A percentile compares a stretch with the other conserved stretches of the same genome.
phyloP scores from a whole-genome alignment of 2,888 invertebrate species.

The Lasioglossum marginatum region DNA sequence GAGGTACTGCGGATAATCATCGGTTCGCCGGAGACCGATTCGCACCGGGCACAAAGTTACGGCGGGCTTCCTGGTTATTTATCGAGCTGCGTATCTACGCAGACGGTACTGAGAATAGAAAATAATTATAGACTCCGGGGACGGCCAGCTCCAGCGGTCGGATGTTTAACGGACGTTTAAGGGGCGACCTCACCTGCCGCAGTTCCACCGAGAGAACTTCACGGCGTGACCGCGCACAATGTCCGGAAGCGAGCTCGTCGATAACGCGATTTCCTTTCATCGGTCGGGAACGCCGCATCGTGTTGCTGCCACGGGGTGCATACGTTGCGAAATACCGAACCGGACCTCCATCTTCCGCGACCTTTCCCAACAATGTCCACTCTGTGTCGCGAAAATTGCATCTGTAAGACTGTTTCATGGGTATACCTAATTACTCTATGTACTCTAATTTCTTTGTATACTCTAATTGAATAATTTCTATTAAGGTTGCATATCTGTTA shows the following conservation, averaged over 20 bases:
- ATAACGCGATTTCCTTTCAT: slow-evolving; percentile 62
- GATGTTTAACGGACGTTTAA: slow-evolving; percentile 57
- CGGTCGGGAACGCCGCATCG: not conserved
- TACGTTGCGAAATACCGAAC: slow-evolving; percentile 12
- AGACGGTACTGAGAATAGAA: slow-evolving; percentile 38
- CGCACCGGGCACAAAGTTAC: slow-evolving; percentile 47
- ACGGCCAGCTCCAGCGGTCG: slow-evolving; percentile 40
- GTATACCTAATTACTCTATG: too few species aligned
- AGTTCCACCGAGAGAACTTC: slow-evolving; percentile 13
- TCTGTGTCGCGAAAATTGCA: not conserved
- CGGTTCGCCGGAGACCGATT: slow-evolving; percentile 53
- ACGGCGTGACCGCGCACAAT: slow-evolving; percentile 36
- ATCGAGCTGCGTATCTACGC: slow-evolving; percentile 58
- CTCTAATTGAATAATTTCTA: too few species aligned
- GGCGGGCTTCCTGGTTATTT: slow-evolving; percentile 62
- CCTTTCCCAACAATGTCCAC: not conserved
- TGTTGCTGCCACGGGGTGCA: too few species aligned
- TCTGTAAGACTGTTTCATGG: not conserved
- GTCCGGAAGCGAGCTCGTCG: slow-evolving; percentile 59
- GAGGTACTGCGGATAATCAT: slow-evolving; percentile 62
- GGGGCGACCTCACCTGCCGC: slow-evolving; percentile 35
- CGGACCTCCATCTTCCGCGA: not conserved
- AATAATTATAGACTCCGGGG: slow-evolving; percentile 60
- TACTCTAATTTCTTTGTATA: too few species aligned
- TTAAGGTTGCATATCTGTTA: not conserved